phyloP scores from a whole-genome alignment of 2,797 vertebrate genomes.

The Hephaestus fuliginosus region DNA sequence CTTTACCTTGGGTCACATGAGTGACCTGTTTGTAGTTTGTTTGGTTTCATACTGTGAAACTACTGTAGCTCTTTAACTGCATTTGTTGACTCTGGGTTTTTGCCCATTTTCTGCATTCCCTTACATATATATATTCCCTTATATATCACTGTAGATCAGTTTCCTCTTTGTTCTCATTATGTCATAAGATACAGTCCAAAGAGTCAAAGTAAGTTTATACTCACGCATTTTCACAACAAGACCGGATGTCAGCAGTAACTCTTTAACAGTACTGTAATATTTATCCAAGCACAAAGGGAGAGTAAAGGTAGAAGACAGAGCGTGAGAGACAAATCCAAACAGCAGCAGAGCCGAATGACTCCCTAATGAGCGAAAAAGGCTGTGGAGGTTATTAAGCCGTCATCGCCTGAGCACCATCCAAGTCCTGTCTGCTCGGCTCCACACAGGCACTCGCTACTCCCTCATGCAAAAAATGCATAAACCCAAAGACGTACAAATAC shows the following conservation, averaged over 20 bases:
- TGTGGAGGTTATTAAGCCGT: slow-evolving; percentile 29
- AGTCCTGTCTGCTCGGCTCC: slow-evolving; percentile 33
- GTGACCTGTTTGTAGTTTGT: neutral
- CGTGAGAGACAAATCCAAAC: slow-evolving; percentile 40
- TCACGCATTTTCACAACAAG: neutral
- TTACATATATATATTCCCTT: neutral
- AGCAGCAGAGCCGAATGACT: slow-evolving; percentile 31
- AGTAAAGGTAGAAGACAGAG: slow-evolving; percentile 23
- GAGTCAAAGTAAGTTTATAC: neutral
- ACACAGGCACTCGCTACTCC: neutral
- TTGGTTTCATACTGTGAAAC: slow-evolving; percentile 1
- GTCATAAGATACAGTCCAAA: neutral
- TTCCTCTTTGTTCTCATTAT: slow-evolving; percentile 2
- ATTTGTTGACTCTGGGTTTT: neutral
- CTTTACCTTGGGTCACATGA: neutral
- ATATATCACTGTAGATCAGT: neutral
- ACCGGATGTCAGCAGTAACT: slow-evolving; percentile 15
- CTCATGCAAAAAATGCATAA: neutral
- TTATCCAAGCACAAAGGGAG: slow-evolving; percentile 7
- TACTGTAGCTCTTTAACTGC: neutral
- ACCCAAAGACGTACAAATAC: slow-evolving; percentile 12
- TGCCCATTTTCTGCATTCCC: neutral
- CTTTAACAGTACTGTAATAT: slow-evolving; percentile 16
- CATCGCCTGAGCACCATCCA: slow-evolving; percentile 55
- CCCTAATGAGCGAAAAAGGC: slow-evolving; percentile 49